Base-by-base conservation (phyloP, 2,113 vertebrate species). In the Labrus mixtus region DNA sequence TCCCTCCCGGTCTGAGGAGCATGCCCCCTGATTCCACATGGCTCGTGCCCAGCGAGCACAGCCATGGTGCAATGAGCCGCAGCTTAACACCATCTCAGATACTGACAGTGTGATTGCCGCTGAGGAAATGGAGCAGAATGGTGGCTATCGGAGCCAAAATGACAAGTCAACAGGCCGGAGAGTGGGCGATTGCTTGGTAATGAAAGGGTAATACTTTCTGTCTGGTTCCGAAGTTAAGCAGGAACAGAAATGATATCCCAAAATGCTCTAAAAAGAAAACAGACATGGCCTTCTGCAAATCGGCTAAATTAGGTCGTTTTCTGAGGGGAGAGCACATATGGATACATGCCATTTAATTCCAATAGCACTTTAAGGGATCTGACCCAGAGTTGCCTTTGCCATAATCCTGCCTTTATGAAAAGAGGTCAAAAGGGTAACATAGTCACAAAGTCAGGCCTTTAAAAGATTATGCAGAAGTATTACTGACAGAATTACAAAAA, bases 11-110 rank as follows among this genome's bases (percentile, higher is more conserved):
- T 81, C 81, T 33, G 50, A 74, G 72, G 69, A 83, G 79, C 62
- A 29, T 33, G 73, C 87, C 81, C 70, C 22, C 79, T 69, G 84
- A 85, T 80, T 89, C 84, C 85, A 80, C 87, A 84, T 85, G 84
- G 83, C 87, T 84, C 83, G 22, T 65, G 84, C 88, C 88, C 90
- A 89, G 83, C 84, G 56, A 76, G 89, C 82, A 77, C 83, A 61
- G 83, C 86, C 78, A 84, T 29, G 83, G 86, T 73, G 86, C 88
- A 89, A 89, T 86, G 90, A 89, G 92, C 87, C 83, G 69, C 65
- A 60, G 90, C 87, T 84, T 90, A 87, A 90, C 90, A 87, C 91
- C 83, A 84, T 90, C 86, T 83, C 87, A 73, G 85, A 90, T 79
- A 80, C 85, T 83, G 89, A 89, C 87, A 79, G 85, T 57, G 87